Conservation (phyloP, 2,113 vertebrate genomes). For the Dasyornis broadbenti region DNA sequence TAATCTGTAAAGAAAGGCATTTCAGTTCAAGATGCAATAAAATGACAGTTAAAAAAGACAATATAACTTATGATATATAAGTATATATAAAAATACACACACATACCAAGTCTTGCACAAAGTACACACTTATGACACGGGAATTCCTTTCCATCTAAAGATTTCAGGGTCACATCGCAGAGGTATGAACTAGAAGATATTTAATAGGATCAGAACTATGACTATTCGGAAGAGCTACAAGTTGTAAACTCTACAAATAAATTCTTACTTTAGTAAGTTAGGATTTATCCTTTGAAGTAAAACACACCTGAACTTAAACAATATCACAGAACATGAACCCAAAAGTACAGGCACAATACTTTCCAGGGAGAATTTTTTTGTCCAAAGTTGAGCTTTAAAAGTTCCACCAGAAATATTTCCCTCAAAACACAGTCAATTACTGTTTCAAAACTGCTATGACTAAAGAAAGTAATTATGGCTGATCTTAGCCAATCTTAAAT, state of each 20-base stretch:
- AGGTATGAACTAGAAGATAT: slow-evolving; percentile 81
- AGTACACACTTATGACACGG: slow-evolving; percentile 94
- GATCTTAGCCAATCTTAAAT: not conserved
- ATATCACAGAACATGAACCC: not conserved
- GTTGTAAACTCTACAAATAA: not conserved
- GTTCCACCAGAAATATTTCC: not conserved
- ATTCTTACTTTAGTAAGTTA: not conserved
- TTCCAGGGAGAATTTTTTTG: not conserved
- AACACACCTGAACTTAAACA: not conserved
- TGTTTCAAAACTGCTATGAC: not conserved
- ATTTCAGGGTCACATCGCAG: slow-evolving; percentile 90
- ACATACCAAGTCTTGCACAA: slow-evolving; percentile 93
- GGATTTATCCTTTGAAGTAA: not conserved
- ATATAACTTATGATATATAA: not conserved
- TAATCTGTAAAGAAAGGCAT: slow-evolving; percentile 83
- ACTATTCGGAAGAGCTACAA: not conserved
- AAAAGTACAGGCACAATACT: not conserved
- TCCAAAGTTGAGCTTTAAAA: not conserved
- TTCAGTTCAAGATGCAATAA: slow-evolving; percentile 31
- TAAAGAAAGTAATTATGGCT: not conserved
- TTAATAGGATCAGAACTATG: slow-evolving; percentile 11
- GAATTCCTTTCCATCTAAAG: slow-evolving; percentile 92
- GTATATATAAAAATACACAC: not conserved
- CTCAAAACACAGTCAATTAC: not conserved
- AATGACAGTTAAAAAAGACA: not conserved